phyloP scores from a whole-genome alignment of 2,797 vertebrate species.

The Falco cherrug region DNA sequence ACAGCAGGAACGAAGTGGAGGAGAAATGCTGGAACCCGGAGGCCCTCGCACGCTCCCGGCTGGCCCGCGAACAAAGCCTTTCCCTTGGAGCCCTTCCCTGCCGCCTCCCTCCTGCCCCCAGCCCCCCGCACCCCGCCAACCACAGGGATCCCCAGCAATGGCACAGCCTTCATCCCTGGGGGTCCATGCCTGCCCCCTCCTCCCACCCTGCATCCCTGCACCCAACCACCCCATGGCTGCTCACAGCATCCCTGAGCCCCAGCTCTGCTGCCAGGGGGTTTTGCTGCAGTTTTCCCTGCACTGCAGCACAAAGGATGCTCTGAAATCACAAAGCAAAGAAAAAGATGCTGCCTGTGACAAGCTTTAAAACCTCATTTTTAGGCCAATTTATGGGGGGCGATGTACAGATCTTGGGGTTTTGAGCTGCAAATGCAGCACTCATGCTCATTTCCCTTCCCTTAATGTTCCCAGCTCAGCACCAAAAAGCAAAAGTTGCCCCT shows the following conservation, averaged over 20 bases:
- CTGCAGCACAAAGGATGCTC: not conserved
- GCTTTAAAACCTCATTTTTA: not conserved
- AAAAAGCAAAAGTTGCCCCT: not conserved
- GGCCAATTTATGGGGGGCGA: accelerated
- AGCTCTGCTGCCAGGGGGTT: not conserved
- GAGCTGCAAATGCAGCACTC: not conserved
- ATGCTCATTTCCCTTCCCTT: not conserved
- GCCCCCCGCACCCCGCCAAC: not conserved
- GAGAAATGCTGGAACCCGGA: constrained; percentile 30
- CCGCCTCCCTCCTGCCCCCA: not conserved
- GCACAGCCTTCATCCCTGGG: not conserved
- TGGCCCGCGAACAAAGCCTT: constrained; percentile 44
- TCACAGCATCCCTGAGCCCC: not conserved
- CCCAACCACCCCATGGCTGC: accelerated
- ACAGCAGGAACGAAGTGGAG: constrained; percentile 46
- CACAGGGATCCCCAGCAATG: not conserved
- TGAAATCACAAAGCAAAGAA: not conserved
- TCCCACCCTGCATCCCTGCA: not conserved
- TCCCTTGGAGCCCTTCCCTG: constrained; percentile 34
- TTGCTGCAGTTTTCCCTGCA: accelerated
- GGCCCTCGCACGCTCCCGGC: constrained; percentile 34
- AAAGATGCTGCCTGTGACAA: not conserved
- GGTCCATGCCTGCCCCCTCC: not conserved
- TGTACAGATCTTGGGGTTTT: not conserved
- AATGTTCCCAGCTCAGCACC: not conserved